phyloP scores from a whole-genome alignment of 2,797 vertebrate species.

The Phoxinus dragarum region DNA sequence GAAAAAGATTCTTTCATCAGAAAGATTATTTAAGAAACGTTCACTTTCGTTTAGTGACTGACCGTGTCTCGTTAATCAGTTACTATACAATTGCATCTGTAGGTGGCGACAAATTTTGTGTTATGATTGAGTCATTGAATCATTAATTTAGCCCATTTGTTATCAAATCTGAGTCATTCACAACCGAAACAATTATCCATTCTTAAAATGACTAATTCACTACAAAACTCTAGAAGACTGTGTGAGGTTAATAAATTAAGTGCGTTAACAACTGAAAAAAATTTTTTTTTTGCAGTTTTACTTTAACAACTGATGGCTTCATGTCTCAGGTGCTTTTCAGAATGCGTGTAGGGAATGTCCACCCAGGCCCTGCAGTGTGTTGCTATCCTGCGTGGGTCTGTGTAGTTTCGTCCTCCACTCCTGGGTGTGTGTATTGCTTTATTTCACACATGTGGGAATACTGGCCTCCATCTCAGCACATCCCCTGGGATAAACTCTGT shows the following conservation, averaged over 20 bases:
- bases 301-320: constrained; percentile 2
- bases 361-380: constrained; percentile 53
- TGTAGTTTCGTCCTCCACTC: constrained; percentile 62
- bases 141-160: background rate
- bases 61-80: background rate
- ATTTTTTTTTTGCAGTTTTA: background rate
- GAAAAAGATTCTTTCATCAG: background rate
- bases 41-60: background rate
- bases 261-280: background rate
- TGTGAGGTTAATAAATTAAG: background rate
- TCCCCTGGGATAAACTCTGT: constrained; percentile 66
- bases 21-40: background rate
- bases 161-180: background rate
- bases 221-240: background rate
- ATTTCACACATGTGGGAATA: constrained; percentile 65
- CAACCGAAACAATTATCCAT: background rate
- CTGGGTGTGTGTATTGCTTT: constrained; percentile 67
- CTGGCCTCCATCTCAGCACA: constrained; percentile 58
- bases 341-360: constrained; percentile 58
- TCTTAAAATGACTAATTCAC: background rate
- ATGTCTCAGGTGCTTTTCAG: constrained; percentile 65
- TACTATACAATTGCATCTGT: background rate
- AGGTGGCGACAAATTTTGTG: background rate
- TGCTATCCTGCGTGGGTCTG: constrained; percentile 64
- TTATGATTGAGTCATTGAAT: background rate